A percentile compares a stretch with the other conserved stretches of the same genome.
Evolutionary conservation across 2,888 invertebrate species (phyloP).

Genomic region (Rotaria macrura): DNA sequence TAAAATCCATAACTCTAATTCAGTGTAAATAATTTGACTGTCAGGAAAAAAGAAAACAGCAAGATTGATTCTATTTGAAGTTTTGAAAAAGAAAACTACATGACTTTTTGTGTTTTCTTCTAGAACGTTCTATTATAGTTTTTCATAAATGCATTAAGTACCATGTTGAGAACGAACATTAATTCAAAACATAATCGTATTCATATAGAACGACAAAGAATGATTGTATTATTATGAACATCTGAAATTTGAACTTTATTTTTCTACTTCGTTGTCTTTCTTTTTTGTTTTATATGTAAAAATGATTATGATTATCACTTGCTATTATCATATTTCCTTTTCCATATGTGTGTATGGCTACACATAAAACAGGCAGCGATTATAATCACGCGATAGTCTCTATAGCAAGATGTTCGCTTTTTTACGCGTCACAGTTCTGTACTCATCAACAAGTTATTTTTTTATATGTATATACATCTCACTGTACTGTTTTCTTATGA

Average conservation of each 20-base stretch:
- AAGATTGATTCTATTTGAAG: too few species aligned
- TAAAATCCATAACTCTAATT: neutral
- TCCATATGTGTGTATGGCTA: neutral
- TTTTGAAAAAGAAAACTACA: too few species aligned
- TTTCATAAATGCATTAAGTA: neutral
- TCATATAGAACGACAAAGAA: neutral
- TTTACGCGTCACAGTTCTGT: neutral
- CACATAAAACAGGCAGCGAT: slow-evolving; percentile 12
- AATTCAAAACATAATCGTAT: neutral
- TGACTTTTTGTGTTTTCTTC: too few species aligned
- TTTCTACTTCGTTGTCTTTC: neutral
- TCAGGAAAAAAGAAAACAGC: too few species aligned
- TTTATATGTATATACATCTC: neutral
- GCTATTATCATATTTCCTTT: slow-evolving; percentile 1
- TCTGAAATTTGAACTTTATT: neutral
- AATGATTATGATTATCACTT: slow-evolving; percentile 11
- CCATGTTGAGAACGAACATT: neutral
- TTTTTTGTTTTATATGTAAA: neutral
- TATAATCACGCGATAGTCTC: neutral
- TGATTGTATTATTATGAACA: neutral
- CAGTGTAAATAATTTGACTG: neutral
- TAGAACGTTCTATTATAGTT: too few species aligned
- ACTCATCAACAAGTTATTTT: neutral
- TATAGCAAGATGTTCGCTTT: neutral
- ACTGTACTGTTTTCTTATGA: neutral